Evolutionary conservation across 2,888 invertebrate species (phyloP), one percentile per base, ranked within the genome.

Genomic region (Caenorhabditis uteleia): DNA sequence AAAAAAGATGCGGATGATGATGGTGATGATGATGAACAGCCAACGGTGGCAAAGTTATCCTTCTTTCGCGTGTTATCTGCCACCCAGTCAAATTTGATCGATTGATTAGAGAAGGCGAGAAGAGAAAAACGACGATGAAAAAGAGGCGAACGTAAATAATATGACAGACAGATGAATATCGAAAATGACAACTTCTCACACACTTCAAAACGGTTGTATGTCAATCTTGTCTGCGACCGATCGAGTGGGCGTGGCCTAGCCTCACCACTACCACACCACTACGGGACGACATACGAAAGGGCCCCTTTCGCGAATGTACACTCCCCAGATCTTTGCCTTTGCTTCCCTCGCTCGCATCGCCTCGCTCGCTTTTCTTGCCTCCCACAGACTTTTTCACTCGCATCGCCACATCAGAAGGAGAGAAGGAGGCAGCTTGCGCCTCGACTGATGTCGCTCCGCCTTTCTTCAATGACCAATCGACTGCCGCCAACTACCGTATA

Each of bases 161-260:
- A 54, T 57, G 64, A 64, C 53, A 56, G 56, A 56, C 62, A 64
- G 64, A 64, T 64, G 64, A 64, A 64, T 64, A 65, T 65, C 58
- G 59, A 65, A 65, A 57, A 55, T 59, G 65, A 65, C 65, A 65
- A 57, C 59, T 54, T 55, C 62, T 64, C 57, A 58, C 57, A 58
- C 58, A 54, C 64, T 64, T 64, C 58, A 58, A 64, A 58, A 64
- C 58, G 58, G 65, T 65, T 65, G 65, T 65, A 65, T 59, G 65
- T 65, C 65, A 65, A 65, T 65, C 65, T 65, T 59, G 55, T 50
- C 42, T 33, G 43, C 43, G n/a, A n/a, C 36, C 20, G 18, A 18
- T 36, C 36, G 6, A 18, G 20, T 23, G 27, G 42, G 42, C 42
- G 42, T n/a, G 14, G 42, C 42, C 12, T 23, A 40, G 16, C n/a